Percentiles rank a stretch among this genome's conserved stretches.
Evolutionary conservation across 1,140 invertebrate species (phyloP).

Genomic region (Aphelenchoides besseyi): DNA sequence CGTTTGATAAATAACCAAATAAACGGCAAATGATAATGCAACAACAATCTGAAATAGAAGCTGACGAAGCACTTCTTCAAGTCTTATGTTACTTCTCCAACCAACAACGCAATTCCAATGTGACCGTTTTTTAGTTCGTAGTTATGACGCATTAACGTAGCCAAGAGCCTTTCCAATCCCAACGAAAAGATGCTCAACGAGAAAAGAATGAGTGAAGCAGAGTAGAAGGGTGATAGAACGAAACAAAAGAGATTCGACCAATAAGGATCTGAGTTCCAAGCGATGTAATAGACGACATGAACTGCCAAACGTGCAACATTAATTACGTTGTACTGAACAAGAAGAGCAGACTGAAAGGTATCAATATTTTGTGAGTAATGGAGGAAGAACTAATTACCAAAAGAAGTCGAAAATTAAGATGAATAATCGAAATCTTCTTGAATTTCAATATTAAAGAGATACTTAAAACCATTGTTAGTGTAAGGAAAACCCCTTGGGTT

Average conservation of each 20-base stretch:
- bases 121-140: constrained; percentile 3
- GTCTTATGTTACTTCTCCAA: not conserved
- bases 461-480: not conserved
- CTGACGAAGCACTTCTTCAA: not conserved
- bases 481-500: not conserved
- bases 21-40: not conserved
- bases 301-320: not conserved
- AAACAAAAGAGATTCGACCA: constrained; percentile 9
- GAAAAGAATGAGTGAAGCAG: not conserved
- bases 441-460: not conserved
- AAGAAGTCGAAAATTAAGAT: constrained; percentile 15
- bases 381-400: not conserved
- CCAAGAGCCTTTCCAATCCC: not conserved
- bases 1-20: constrained; percentile 7
- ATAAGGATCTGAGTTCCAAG: not conserved
- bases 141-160: not conserved
- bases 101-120: not conserved
- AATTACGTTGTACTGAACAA: constrained; percentile 4
- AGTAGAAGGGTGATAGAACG: not conserved
- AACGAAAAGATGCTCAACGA: constrained; percentile 8
- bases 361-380: not conserved
- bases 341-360: not conserved
- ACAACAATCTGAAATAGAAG: constrained; percentile 6
- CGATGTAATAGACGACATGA: not conserved
- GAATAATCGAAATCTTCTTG: not conserved